A percentile compares a stretch with the other conserved stretches of the same genome.
These are phyloP conservation scores for Trypoxylus dichotomus DNA, from an alignment of 1,140 invertebrate species.

Conservation along the genomic window DNA sequence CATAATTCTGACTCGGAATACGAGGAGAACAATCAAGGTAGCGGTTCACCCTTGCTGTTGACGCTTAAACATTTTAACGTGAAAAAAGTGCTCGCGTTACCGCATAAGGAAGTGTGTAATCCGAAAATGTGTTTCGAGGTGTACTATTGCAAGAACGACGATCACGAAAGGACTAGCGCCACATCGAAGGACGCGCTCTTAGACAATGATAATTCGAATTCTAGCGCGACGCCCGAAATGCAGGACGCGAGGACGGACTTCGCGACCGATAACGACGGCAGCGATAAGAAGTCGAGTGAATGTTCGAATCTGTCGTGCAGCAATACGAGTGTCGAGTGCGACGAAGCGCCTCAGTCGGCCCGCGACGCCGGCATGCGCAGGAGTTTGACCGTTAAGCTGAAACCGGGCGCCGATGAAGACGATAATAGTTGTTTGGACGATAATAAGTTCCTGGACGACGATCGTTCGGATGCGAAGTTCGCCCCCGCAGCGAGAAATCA, in stretches of 20 bases:
- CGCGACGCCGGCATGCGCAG: slow-evolving; percentile 21
- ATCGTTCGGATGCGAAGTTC: slow-evolving; percentile 19
- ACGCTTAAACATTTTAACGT: slow-evolving; percentile 38
- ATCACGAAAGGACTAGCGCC: slow-evolving; percentile 61
- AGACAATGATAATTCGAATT: slow-evolving; percentile 60
- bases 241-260: slow-evolving; percentile 50
- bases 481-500: slow-evolving; percentile 19
- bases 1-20: slow-evolving; percentile 55
- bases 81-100: slow-evolving; percentile 41
- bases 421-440: slow-evolving; percentile 32
- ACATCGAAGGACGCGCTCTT: slow-evolving; percentile 67
- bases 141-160: slow-evolving; percentile 35
- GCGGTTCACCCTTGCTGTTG: slow-evolving; percentile 51
- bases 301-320: slow-evolving; percentile 46
- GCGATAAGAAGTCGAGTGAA: slow-evolving; percentile 50
- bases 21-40: slow-evolving; percentile 57
- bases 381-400: slow-evolving; percentile 33
- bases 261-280: slow-evolving; percentile 45
- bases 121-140: slow-evolving; percentile 12
- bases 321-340: slow-evolving; percentile 47
- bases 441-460: slow-evolving; percentile 33
- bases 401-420: slow-evolving; percentile 6
- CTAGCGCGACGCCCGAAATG: slow-evolving; percentile 60
- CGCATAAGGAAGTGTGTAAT: background rate
- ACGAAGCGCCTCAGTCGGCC: slow-evolving; percentile 30